Conservation (phyloP, 2,888 invertebrate species). For the Coecobrya sp. region DNA sequence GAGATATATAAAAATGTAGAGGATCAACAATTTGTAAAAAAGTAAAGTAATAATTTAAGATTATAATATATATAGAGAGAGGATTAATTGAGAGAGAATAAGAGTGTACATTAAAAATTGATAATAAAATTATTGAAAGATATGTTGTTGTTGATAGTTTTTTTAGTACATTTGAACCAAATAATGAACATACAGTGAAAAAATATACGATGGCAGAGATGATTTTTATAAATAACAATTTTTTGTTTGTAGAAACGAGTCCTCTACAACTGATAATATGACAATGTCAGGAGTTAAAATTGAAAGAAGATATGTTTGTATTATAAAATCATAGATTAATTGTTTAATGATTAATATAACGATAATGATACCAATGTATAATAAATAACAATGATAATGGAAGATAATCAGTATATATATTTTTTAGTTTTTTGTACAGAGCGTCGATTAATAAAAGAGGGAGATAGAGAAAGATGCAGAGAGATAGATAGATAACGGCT, state of each 20-base stretch:
- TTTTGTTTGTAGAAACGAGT: neutral
- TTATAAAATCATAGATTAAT: neutral
- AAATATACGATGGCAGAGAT: neutral
- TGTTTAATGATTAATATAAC: neutral
- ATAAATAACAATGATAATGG: slow-evolving; percentile 18
- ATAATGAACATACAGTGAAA: slow-evolving; percentile 36
- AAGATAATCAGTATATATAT: neutral
- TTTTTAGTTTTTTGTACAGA: neutral
- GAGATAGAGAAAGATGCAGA: slow-evolving; percentile 1
- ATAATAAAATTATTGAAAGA: slow-evolving; percentile 4
- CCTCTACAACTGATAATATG: neutral
- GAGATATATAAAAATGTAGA: no score
- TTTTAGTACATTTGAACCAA: neutral
- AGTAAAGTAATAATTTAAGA: no score
- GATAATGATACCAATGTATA: slow-evolving; percentile 25
- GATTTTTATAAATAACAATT: neutral
- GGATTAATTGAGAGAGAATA: neutral
- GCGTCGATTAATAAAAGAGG: neutral
- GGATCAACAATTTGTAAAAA: slow-evolving; percentile 23
- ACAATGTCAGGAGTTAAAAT: neutral
- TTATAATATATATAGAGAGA: neutral
- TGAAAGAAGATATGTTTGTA: neutral
- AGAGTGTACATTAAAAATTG: slow-evolving; percentile 32
- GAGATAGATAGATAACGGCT: slow-evolving; percentile 16
- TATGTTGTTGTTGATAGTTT: neutral